These are phyloP conservation scores for Nephotettix cincticeps DNA, from an alignment of 1,140 invertebrate species.

Conservation along the genomic window DNA sequence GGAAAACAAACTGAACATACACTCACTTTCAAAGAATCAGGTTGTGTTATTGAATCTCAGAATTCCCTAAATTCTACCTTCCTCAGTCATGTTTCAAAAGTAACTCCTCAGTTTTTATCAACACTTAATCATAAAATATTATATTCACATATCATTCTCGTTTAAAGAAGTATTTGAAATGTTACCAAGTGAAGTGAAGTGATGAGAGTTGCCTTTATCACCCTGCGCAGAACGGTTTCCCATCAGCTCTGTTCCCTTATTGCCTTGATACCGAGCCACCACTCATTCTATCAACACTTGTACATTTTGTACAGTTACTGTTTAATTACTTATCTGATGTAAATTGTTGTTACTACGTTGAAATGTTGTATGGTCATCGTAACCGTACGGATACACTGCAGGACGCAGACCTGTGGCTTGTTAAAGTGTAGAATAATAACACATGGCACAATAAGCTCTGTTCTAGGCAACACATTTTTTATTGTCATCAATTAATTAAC, in stretches of 20 bases:
- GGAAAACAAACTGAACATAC: too few species aligned
- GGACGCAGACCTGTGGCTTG: not conserved
- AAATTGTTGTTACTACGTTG: slow-evolving; percentile 7
- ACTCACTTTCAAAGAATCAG: too few species aligned
- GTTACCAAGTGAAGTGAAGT: too few species aligned
- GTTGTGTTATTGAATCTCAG: too few species aligned
- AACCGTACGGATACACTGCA: not conserved
- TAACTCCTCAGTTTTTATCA: too few species aligned
- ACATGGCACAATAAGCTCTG: slow-evolving; percentile 25
- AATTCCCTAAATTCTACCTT: too few species aligned
- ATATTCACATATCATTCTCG: too few species aligned
- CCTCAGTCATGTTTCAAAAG: too few species aligned
- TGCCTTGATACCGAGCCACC: slow-evolving; percentile 6
- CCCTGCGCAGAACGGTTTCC: too few species aligned
- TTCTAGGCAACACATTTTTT: slow-evolving; percentile 24
- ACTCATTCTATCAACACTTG: not conserved
- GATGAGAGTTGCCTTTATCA: too few species aligned
- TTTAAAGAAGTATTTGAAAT: too few species aligned
- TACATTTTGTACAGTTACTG: slow-evolving; percentile 15
- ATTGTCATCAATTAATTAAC: slow-evolving; percentile 26
- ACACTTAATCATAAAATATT: too few species aligned
- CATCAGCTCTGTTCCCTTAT: not conserved
- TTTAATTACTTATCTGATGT: slow-evolving; percentile 7
- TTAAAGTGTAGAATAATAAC: slow-evolving; percentile 17
- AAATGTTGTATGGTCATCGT: not conserved